phyloP scores from a whole-genome alignment of 1,140 invertebrate species.

The Listronotus oregonensis region DNA sequence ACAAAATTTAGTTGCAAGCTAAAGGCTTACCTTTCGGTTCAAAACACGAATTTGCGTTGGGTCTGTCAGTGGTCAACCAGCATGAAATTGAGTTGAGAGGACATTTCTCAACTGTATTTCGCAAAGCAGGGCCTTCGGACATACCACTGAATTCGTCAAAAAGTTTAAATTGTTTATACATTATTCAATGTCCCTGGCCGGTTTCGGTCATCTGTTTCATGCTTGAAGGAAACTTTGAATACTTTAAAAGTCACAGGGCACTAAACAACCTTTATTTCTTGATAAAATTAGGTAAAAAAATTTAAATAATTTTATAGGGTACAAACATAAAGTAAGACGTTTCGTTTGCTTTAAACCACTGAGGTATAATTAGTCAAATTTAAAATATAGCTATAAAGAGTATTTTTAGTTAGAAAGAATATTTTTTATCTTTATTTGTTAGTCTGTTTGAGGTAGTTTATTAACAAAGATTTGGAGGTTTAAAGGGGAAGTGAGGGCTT shows the following conservation, averaged over 20 bases:
- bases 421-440: no score
- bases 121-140: constrained; percentile 26
- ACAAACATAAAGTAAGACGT: no score
- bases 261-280: not conserved
- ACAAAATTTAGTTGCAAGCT: constrained; percentile 11
- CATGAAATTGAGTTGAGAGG: constrained; percentile 53
- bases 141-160: constrained; percentile 31
- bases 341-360: no score
- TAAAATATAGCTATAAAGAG: no score
- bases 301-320: no score
- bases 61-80: constrained; percentile 50
- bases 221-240: constrained; percentile 1
- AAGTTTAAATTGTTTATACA: constrained; percentile 40
- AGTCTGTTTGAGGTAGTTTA: no score
- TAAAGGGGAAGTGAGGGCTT: no score
- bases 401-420: no score
- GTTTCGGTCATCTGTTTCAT: constrained; percentile 3
- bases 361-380: no score
- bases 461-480: no score
- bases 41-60: constrained; percentile 23
- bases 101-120: constrained; percentile 48
- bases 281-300: no score
- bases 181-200: constrained; percentile 28
- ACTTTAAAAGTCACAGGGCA: not conserved
- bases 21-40: constrained; percentile 18